Evolutionary conservation across 2,797 vertebrate genomes (phyloP).

Genomic region (Pipistrellus pygmaeus): DNA sequence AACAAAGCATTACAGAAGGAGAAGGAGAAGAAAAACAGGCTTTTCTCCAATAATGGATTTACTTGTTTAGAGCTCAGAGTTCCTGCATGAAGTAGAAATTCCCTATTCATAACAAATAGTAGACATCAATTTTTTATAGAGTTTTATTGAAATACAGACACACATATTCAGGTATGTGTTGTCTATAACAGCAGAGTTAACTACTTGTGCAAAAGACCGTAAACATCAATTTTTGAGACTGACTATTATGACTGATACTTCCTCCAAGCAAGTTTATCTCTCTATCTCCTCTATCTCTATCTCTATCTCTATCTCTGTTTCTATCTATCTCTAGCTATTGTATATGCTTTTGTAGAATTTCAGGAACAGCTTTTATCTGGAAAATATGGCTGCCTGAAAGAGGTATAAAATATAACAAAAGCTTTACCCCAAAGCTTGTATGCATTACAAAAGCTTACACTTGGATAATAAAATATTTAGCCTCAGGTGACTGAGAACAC

Average conservation of each 20-base stretch:
- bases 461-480: constrained; percentile 82
- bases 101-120: neutral
- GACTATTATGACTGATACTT: neutral
- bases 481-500: constrained; percentile 87
- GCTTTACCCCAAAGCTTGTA: constrained; percentile 71
- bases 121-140: constrained; percentile 37
- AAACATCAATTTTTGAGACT: neutral
- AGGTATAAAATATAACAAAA: constrained; percentile 57
- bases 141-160: constrained; percentile 44
- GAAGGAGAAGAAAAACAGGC: neutral
- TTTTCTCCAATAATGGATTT: neutral
- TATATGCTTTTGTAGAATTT: constrained; percentile 60
- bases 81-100: constrained; percentile 50
- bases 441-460: constrained; percentile 69
- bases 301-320: neutral
- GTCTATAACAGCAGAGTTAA: neutral
- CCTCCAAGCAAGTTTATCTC: neutral
- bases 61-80: neutral
- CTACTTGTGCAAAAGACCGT: neutral
- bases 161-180: neutral
- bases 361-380: constrained; percentile 59
- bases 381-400: constrained; percentile 68
- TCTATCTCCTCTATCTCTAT: neutral
- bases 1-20: neutral
- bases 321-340: neutral